phyloP scores from a whole-genome alignment of 2,113 vertebrate species.

The Chitala chitala region DNA sequence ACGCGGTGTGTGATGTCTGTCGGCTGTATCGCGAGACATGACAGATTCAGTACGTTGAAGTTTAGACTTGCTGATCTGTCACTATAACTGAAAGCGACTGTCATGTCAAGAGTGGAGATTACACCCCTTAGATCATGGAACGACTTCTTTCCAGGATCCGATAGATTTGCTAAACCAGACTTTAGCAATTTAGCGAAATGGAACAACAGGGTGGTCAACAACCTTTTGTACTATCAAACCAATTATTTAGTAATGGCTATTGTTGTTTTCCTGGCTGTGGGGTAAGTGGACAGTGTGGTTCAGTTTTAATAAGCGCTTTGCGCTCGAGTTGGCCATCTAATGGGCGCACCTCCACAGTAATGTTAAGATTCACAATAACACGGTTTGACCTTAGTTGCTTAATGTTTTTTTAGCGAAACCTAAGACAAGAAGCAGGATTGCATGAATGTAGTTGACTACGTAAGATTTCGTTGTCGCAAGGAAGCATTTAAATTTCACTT shows the following conservation, averaged over 20 bases:
- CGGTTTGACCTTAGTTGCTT: no score
- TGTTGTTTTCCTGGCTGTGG: conserved; percentile 73
- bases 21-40: neutral
- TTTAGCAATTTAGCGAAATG: conserved; percentile 75
- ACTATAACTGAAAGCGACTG: neutral
- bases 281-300: conserved; percentile 66
- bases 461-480: no score
- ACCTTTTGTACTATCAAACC: conserved; percentile 91
- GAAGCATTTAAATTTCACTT: no score
- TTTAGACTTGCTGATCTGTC: neutral
- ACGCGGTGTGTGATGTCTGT: neutral
- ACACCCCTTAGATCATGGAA: conserved; percentile 77
- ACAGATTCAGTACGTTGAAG: neutral
- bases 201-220: conserved; percentile 89
- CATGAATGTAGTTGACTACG: no score
- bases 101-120: conserved; percentile 70
- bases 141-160: conserved; percentile 78
- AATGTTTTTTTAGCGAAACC: no score
- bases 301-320: no score
- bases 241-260: conserved; percentile 79
- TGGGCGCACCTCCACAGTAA: no score
- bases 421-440: no score
- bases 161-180: conserved; percentile 79
- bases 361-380: no score
- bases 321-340: no score